Evolutionary conservation across 1,140 invertebrate genomes (phyloP).

Genomic region (Brachionus asplanchnoidis): DNA sequence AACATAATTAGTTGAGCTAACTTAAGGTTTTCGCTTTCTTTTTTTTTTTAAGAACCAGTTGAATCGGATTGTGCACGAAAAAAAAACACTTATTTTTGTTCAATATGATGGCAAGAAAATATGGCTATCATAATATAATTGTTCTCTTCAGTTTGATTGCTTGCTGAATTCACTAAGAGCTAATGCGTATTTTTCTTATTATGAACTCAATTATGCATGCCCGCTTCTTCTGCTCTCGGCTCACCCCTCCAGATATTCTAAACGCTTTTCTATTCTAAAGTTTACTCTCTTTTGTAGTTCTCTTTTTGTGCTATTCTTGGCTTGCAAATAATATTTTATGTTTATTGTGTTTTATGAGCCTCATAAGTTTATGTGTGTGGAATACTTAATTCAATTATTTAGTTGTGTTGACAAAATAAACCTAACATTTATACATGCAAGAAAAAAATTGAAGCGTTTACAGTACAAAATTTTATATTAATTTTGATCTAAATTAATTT

Average conservation of each 20-base stretch:
- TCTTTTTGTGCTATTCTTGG: neutral
- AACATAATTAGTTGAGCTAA: neutral
- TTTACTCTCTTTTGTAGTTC: neutral
- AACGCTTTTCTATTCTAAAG: neutral
- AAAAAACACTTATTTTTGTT: neutral
- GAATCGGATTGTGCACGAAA: neutral
- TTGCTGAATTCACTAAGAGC: neutral
- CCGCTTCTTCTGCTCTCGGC: neutral
- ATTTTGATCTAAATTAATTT: no score
- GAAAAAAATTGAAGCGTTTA: neutral
- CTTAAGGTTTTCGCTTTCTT: neutral
- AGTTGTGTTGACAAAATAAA: neutral
- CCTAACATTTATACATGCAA: neutral
- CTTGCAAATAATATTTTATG: neutral
- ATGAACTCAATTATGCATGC: neutral
- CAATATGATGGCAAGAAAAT: slow-evolving; percentile 3
- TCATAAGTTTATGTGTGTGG: neutral
- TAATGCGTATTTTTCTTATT: neutral
- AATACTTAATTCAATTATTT: neutral
- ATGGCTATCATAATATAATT: neutral
- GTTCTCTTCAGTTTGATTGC: neutral
- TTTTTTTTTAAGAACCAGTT: neutral
- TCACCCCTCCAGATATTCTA: neutral
- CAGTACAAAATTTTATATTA: neutral
- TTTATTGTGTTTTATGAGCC: neutral